phyloP scores from a whole-genome alignment of 2,113 vertebrate genomes.

The Mixornis gularis region DNA sequence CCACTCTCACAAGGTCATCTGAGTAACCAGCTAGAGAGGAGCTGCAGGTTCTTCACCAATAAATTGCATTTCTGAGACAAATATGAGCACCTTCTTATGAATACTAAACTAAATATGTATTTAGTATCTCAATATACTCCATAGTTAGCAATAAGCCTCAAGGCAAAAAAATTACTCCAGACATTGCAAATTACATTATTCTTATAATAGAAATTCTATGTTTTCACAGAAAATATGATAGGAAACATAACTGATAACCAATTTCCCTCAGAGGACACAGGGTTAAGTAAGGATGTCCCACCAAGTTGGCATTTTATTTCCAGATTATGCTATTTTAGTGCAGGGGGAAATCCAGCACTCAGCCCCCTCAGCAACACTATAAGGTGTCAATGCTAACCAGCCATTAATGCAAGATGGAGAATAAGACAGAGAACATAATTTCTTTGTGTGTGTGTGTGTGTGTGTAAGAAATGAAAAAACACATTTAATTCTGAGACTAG shows the following conservation, averaged over 20 bases:
- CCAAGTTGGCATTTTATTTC: background rate
- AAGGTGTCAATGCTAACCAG: background rate
- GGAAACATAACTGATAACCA: background rate
- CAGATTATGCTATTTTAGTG: background rate
- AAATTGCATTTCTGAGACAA: constrained; percentile 24
- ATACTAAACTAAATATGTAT: background rate
- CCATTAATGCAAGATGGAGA: background rate
- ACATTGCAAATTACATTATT: background rate
- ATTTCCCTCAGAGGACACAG: background rate
- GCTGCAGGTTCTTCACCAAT: background rate
- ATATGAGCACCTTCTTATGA: background rate
- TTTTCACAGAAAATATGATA: background rate
- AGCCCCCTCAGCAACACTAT: background rate
- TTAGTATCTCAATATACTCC: background rate
- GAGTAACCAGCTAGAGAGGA: background rate
- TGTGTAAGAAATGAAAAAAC: background rate
- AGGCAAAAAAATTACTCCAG: background rate
- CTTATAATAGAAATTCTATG: background rate
- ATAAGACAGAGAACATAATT: background rate
- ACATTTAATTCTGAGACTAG: background rate
- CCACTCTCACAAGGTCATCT: constrained; percentile 1
- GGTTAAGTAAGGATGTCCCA: background rate
- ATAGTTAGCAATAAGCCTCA: background rate
- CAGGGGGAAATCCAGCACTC: background rate
- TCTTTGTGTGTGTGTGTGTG: background rate